phyloP scores from a whole-genome alignment of 2,113 vertebrate genomes.

The Siphamia tubifer region DNA sequence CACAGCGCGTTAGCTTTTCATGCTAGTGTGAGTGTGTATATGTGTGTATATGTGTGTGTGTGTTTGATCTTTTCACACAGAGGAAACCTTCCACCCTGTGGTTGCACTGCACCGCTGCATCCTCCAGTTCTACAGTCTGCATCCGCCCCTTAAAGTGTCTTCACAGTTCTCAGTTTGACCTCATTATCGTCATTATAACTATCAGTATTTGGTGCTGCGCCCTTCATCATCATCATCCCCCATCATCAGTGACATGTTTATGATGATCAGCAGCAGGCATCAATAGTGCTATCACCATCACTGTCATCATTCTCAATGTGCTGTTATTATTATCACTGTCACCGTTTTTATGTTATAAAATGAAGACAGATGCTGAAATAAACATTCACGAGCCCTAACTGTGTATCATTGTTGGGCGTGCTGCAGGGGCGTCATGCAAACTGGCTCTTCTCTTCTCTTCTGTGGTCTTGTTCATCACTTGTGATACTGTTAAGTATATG shows the following conservation, averaged over 20 bases:
- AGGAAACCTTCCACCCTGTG: conserved; percentile 68
- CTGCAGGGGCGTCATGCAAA: conserved; percentile 33
- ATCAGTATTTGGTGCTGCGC: conserved; percentile 20
- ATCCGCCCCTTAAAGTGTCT: conserved; percentile 39
- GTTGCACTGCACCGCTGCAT: conserved; percentile 65
- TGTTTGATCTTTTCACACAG: conserved; percentile 35
- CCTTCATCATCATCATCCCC: conserved; percentile 7
- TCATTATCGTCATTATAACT: conserved; percentile 54
- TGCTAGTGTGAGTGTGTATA: background rate
- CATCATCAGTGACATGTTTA: conserved; percentile 17
- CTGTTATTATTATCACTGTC: conserved; percentile 17
- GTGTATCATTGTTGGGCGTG: conserved; percentile 20
- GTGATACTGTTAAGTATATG: conserved; percentile 34
- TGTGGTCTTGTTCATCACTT: conserved; percentile 37
- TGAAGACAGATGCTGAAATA: conserved; percentile 32
- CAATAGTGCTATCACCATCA: background rate
- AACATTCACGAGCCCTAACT: conserved; percentile 15
- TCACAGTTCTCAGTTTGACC: conserved; percentile 52
- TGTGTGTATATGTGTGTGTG: background rate
- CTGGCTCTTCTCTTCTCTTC: conserved; percentile 16
- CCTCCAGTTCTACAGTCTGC: conserved; percentile 33
- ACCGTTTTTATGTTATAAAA: conserved; percentile 27
- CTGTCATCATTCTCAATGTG: conserved; percentile 37
- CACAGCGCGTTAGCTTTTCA: background rate
- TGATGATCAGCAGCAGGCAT: conserved; percentile 22